These are phyloP conservation scores for Brachyistius frenatus DNA, from an alignment of 2,113 vertebrate species.

Conservation along the genomic window DNA sequence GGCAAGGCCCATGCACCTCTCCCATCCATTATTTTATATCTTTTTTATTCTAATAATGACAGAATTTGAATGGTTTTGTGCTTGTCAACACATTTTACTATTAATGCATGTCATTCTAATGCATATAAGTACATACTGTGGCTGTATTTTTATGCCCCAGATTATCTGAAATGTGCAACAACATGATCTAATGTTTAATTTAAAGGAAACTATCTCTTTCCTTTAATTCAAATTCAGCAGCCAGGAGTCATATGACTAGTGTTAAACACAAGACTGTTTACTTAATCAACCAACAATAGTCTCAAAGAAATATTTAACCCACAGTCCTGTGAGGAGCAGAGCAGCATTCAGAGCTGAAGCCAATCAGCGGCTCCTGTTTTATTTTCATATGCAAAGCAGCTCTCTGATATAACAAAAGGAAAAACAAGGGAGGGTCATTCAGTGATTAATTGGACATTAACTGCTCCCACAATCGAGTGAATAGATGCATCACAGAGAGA, in stretches of 20 bases:
- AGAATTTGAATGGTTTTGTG: neutral
- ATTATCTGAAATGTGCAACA: neutral
- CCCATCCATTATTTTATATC: neutral
- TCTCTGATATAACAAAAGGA: conserved; percentile 29
- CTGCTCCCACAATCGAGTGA: conserved; percentile 1
- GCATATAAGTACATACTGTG: too few relatives aligned
- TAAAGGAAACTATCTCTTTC: neutral
- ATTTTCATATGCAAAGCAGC: conserved; percentile 68
- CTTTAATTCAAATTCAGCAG: neutral
- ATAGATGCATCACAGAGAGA: conserved; percentile 13
- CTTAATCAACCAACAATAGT: conserved; percentile 68
- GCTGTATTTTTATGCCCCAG: too few relatives aligned
- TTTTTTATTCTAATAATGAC: neutral
- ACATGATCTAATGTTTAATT: neutral
- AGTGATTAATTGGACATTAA: conserved; percentile 72
- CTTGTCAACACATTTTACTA: neutral
- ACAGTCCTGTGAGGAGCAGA: conserved; percentile 33
- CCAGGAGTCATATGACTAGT: conserved; percentile 21
- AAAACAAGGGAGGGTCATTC: conserved; percentile 49
- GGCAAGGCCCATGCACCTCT: neutral
- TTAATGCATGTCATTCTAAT: too few relatives aligned
- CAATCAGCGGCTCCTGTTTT: conserved; percentile 54
- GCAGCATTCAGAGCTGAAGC: conserved; percentile 20
- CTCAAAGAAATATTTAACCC: conserved; percentile 63
- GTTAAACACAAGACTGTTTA: conserved; percentile 31